A percentile compares a stretch with the other conserved stretches of the same genome.
Evolutionary conservation across 2,888 invertebrate genomes (phyloP).

Genomic region (Xestia c-nigrum): DNA sequence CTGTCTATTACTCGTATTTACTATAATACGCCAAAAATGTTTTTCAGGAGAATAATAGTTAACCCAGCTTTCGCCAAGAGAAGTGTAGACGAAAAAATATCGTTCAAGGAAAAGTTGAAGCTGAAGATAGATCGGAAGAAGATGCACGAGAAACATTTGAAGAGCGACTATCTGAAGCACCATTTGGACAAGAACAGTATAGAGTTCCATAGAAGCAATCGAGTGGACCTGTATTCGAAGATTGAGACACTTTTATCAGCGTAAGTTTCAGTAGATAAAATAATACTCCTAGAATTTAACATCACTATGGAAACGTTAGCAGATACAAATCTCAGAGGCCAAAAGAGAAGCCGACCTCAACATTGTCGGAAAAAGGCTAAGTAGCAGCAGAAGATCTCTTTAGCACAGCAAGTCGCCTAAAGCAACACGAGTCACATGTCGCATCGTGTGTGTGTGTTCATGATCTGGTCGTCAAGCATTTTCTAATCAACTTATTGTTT

Average conservation of each 20-base stretch:
- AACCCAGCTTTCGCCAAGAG: constrained; percentile 85
- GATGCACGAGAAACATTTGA: constrained; percentile 81
- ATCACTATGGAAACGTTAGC: too few relatives aligned
- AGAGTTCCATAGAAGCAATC: constrained; percentile 91
- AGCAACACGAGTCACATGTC: too few relatives aligned
- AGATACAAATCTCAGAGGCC: too few relatives aligned
- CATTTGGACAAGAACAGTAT: constrained; percentile 77
- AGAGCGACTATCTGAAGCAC: constrained; percentile 78
- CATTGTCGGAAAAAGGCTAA: too few relatives aligned
- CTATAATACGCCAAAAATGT: neutral
- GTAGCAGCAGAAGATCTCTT: too few relatives aligned
- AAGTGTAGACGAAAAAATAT: constrained; percentile 73
- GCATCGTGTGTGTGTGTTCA: neutral
- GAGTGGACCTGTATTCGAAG: constrained; percentile 92
- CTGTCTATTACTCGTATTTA: neutral
- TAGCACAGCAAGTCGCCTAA: too few relatives aligned
- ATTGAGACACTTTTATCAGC: constrained; percentile 91
- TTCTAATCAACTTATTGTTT: neutral
- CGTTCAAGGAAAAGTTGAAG: constrained; percentile 83
- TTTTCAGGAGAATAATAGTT: constrained; percentile 76
- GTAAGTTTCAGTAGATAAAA: constrained; percentile 85
- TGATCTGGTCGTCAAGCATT: neutral
- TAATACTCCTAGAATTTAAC: neutral
- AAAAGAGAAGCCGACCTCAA: too few relatives aligned
- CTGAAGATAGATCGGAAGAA: constrained; percentile 80